Conservation (phyloP, 2,888 invertebrate genomes). For the Caenorhabditis becei region DNA sequence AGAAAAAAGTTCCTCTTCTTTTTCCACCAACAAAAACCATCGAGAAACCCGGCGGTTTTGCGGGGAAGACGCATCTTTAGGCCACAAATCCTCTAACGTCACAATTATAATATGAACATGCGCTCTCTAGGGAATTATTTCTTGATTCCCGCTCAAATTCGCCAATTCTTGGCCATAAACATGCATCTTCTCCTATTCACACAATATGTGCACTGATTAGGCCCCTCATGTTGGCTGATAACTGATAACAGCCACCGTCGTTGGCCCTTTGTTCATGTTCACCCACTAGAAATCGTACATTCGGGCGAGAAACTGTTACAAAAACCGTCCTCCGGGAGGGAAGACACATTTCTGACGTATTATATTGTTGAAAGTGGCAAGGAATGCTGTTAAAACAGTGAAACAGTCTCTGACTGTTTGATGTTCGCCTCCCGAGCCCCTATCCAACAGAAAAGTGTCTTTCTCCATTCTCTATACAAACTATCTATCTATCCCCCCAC, state of each 20-base stretch:
- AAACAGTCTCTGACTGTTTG: slow-evolving; percentile 36
- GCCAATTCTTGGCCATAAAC: background rate
- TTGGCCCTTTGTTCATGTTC: slow-evolving; percentile 12
- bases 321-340: background rate
- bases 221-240: background rate
- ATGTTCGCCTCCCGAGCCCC: slow-evolving; percentile 48
- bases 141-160: slow-evolving; percentile 19
- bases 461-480: slow-evolving; percentile 31
- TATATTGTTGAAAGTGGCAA: slow-evolving; percentile 41
- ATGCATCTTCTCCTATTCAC: slow-evolving; percentile 28
- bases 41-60: slow-evolving; percentile 15
- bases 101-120: slow-evolving; percentile 58
- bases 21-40: slow-evolving; percentile 16
- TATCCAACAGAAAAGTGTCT: slow-evolving; percentile 34
- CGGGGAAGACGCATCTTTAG: slow-evolving; percentile 4
- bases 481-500: slow-evolving; percentile 29
- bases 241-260: slow-evolving; percentile 8
- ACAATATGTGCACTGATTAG: background rate
- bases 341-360: slow-evolving; percentile 23
- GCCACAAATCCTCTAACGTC: slow-evolving; percentile 28
- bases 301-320: too few species aligned
- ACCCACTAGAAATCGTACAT: slow-evolving; percentile 19
- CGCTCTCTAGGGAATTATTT: slow-evolving; percentile 40
- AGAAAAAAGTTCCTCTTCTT: background rate
- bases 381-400: slow-evolving; percentile 51